Conservation (phyloP, 2,888 invertebrate species). For the Muscina levida region DNA sequence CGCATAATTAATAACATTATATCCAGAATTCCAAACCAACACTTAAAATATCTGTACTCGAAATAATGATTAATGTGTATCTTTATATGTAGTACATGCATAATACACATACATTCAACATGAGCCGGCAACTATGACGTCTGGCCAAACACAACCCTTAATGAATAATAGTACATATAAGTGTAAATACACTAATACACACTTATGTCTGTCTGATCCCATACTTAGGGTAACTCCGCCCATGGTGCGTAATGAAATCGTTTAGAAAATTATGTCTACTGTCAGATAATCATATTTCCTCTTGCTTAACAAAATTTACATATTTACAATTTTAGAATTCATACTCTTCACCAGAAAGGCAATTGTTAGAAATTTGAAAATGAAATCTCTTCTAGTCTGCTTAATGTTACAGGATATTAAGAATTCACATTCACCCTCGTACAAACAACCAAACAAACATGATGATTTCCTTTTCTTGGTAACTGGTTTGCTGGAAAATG, state of each 20-base stretch:
- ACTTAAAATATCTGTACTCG: no score
- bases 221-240: slow-evolving; percentile 53
- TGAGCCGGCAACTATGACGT: no score
- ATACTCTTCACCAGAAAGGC: not conserved
- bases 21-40: no score
- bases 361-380: slow-evolving; percentile 33
- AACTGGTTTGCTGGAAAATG: slow-evolving; percentile 22
- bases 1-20: no score
- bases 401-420: slow-evolving; percentile 74
- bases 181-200: slow-evolving; percentile 29
- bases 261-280: slow-evolving; percentile 33
- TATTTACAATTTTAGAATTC: slow-evolving; percentile 25
- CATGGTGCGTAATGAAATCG: not conserved
- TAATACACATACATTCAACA: no score
- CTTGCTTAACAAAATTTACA: slow-evolving; percentile 22
- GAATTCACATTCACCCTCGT: slow-evolving; percentile 42
- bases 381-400: slow-evolving; percentile 55
- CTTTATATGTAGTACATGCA: no score
- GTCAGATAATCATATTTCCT: slow-evolving; percentile 49
- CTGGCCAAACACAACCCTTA: slow-evolving; percentile 57
- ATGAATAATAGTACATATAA: slow-evolving; percentile 5
- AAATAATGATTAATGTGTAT: no score
- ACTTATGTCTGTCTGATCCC: not conserved
- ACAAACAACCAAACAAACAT: not conserved
- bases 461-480: slow-evolving; percentile 22